Base-by-base conservation (phyloP, 2,888 invertebrate species). In the Spialia ferax region DNA sequence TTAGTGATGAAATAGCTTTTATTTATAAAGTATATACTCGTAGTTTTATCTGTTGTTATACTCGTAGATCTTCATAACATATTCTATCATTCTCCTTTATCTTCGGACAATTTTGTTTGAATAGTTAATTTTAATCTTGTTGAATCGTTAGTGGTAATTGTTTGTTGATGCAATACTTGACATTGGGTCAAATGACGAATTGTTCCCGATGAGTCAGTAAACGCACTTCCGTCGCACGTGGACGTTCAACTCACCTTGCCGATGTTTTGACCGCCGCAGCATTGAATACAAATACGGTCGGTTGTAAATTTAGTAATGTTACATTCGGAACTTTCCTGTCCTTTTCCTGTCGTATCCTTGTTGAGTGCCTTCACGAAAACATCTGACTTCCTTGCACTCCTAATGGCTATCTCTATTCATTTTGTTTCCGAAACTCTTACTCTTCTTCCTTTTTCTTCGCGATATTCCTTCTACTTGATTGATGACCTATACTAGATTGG, bases 151-250 rank as follows among this genome's bases (percentile, higher is more conserved):
- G 26, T 29, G 20, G 4, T 45, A 60, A 15, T 26, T 22, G 10
- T 48, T 26, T 20, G 20, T 48, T 48, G 45, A 60, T 60, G 60
- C 26, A 60, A 60, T 18, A 29, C 38, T 29, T 60, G 26, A 60
- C 60, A 60, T 60, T 60, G 60, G 60, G 29, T 48, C 60, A 15
- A 45, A 29, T 60, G 60, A 60, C 45, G 26, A 48, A 60, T 29
- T 48, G 60, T 60, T 60, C 26, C 18, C 45, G 26, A 48, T 60
- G 60, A 60, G 45, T 60, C 60, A 60, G 60, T 26, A 2, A 23
- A 45, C 45, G 45, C 60, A 48, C 45, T 60, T 60, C 60, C 60
- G 26, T 18, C 22, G 45, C 60, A 29, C 38, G 38, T 60, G 60
- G 45, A 26, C 45, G 57, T 42, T 60, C 45, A 26, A 60, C 60